Base-by-base conservation (phyloP, 2,888 invertebrate species). In the Brachypalpus laphriformis region DNA sequence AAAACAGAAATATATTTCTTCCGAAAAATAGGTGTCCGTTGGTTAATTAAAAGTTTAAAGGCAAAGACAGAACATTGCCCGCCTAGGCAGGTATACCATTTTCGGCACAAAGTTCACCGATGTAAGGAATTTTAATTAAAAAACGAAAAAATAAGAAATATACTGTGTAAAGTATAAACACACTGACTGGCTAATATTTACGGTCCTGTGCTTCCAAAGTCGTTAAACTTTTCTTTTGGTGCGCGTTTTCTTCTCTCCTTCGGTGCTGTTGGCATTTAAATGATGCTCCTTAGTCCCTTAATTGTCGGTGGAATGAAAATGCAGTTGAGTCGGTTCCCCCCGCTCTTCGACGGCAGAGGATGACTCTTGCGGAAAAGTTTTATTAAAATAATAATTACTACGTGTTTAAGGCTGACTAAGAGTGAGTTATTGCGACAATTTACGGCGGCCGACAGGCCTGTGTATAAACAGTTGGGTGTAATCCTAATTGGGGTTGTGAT, bases 311-410 rank as follows among this genome's bases (percentile, higher is more conserved):
- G 63, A 75, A 80, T 77, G 34, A 57, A 74, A 74, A 18, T 59
- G 70, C 72, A 63, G 47, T 80, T 74, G 56, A 70, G 66, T 49
- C 18, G 25, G 18, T 65, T 2, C 20, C 16, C 6, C 7, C n/a
- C n/a, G n/a, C 49, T 49, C 9, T 16, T 28, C 28, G 42, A 20
- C 2, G 14, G 16, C n/a, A n/a, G n/a, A n/a, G 22, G 56, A 6
- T n/a, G 28, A 34, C 45, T 40, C 18, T 47, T 22, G 18, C 16
- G 56, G 40, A 68, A 83, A 83, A 80, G 80, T 83, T 83, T 80
- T 83, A 83, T 83, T 80, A 83, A 80, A 83, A 83, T 80, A 70
- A 80, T 83, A 83, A 83, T 83, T 74, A 83, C 80, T 83, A 80
- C 68, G 63, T 80, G 74, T 80, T 80, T 65, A 68, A 51, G 70